These are phyloP conservation scores for Cheilosia grossa DNA, from an alignment of 2,888 invertebrate genomes.

Conservation along the genomic window DNA sequence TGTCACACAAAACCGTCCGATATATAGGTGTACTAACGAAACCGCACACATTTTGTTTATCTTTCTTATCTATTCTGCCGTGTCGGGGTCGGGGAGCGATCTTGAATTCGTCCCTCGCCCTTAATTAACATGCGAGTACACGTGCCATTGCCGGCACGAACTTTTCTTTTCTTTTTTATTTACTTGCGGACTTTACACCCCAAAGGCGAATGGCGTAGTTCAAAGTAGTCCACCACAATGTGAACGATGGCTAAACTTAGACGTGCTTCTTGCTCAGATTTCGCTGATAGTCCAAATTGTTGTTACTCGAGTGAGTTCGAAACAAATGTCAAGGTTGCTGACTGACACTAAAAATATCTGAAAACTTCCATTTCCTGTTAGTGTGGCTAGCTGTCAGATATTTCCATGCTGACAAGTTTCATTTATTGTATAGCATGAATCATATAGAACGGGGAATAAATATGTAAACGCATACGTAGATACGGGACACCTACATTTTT, in stretches of 20 bases:
- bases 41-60: neutral
- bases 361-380: conserved; percentile 33
- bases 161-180: neutral
- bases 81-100: neutral
- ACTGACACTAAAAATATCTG: conserved; percentile 2
- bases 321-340: conserved; percentile 49
- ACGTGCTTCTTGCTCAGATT: conserved; percentile 48
- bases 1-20: conserved; percentile 13
- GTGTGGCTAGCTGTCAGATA: conserved; percentile 1
- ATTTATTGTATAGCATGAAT: conserved; percentile 6
- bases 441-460: conserved; percentile 1
- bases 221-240: neutral
- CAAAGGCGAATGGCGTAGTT: conserved; percentile 6
- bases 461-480: neutral
- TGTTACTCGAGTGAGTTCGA: conserved; percentile 12
- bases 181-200: conserved; percentile 14
- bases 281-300: conserved; percentile 45
- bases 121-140: conserved; percentile 35
- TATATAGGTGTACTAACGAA: neutral
- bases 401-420: conserved; percentile 11
- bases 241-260: conserved; percentile 57
- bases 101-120: conserved; percentile 47
- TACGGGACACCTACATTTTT: neutral
- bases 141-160: conserved; percentile 32
- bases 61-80: conserved; percentile 14